A percentile compares a stretch with the other conserved stretches of the same genome.
Evolutionary conservation across 2,888 invertebrate genomes (phyloP).

Genomic region (Micropterix aruncella): DNA sequence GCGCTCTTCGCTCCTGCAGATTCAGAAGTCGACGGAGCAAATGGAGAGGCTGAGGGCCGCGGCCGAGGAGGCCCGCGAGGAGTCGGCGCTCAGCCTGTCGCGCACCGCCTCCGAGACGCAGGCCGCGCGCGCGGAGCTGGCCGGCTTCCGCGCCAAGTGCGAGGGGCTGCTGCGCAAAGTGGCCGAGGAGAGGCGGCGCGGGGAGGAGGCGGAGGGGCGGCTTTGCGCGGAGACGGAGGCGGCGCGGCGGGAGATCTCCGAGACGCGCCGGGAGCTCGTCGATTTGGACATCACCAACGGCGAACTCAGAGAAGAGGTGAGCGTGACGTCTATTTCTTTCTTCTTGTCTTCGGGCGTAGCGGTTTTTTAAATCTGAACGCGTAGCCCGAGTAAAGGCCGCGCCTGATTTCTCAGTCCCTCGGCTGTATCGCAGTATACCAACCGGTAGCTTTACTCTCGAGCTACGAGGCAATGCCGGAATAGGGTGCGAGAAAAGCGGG

Average conservation of each 20-base stretch:
- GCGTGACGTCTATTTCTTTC: conserved; percentile 10
- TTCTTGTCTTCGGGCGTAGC: neutral
- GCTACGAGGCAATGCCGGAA: too few relatives aligned
- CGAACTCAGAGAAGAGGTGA: conserved; percentile 54
- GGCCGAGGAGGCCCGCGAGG: conserved; percentile 32
- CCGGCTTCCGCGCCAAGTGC: conserved; percentile 25
- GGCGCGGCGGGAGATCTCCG: conserved; percentile 35
- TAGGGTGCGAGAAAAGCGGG: too few relatives aligned
- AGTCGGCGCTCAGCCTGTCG: conserved; percentile 20
- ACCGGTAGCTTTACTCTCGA: too few relatives aligned
- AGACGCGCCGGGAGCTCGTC: conserved; percentile 40
- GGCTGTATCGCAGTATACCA: conserved; percentile 1
- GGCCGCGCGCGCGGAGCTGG: conserved; percentile 17
- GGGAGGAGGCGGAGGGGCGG: conserved; percentile 30
- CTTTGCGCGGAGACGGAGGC: conserved; percentile 33
- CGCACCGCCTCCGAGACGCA: conserved; percentile 19
- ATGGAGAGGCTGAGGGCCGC: conserved; percentile 31
- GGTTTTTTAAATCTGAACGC: conserved; percentile 2
- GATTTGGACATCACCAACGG: conserved; percentile 54
- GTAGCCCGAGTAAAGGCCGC: conserved; percentile 4
- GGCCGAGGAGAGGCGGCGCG: conserved; percentile 26
- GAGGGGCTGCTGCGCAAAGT: conserved; percentile 34
- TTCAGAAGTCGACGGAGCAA: conserved; percentile 30
- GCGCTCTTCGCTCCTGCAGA: conserved; percentile 39
- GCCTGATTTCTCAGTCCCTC: neutral